A percentile compares a stretch with the other conserved stretches of the same genome.
These are phyloP conservation scores for Halcyon chelicuti DNA, from an alignment of 2,797 vertebrate species.

Conservation along the genomic window DNA sequence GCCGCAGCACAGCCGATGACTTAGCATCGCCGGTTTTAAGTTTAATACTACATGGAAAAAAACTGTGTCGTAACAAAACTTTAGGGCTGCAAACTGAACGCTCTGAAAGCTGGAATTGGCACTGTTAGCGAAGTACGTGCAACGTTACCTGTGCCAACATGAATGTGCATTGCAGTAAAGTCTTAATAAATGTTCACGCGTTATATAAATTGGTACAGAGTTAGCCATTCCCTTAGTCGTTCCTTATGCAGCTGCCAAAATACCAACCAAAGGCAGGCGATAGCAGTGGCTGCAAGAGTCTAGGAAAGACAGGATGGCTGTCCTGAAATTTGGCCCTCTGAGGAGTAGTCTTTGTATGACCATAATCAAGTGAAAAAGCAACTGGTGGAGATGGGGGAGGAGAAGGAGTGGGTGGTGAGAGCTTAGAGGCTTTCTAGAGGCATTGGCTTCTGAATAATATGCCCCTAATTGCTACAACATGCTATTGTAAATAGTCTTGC, in stretches of 20 bases:
- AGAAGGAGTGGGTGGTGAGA: not conserved
- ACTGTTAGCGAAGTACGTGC: not conserved
- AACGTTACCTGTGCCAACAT: not conserved
- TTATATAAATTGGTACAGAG: not conserved
- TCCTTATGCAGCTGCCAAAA: not conserved
- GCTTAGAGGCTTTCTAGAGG: slow-evolving; percentile 12
- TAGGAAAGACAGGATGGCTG: not conserved
- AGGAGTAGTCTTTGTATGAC: not conserved
- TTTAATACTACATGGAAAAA: not conserved
- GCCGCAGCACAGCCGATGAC: not conserved
- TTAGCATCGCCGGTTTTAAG: not conserved
- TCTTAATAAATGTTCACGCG: not conserved
- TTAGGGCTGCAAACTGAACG: not conserved
- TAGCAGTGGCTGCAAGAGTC: not conserved
- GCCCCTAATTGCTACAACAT: slow-evolving; percentile 35
- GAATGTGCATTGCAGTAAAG: not conserved
- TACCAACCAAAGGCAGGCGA: not conserved
- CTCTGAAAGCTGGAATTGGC: not conserved
- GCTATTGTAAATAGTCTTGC: not conserved
- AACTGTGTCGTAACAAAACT: not conserved
- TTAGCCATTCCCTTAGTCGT: rapidly evolving
- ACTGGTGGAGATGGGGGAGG: not conserved
- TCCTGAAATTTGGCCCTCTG: not conserved
- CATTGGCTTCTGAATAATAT: not conserved
- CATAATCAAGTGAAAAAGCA: not conserved